Evolutionary conservation across 2,797 vertebrate species (phyloP).

Genomic region (Sciurus vulgaris): DNA sequence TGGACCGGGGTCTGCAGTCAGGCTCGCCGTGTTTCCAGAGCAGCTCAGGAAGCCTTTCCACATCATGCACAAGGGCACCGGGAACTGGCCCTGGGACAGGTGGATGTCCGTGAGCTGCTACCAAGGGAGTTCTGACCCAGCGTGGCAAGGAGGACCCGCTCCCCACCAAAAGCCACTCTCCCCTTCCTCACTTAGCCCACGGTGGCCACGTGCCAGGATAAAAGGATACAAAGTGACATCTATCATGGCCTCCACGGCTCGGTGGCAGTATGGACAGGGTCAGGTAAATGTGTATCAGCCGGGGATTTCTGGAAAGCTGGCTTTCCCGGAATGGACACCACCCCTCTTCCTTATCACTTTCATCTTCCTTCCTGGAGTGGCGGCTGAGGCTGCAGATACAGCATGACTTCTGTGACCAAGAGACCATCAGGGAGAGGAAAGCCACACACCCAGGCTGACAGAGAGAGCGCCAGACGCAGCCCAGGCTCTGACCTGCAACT

Average conservation of each 20-base stretch:
- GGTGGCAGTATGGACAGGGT: neutral
- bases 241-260: neutral
- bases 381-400: neutral
- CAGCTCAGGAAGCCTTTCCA: neutral
- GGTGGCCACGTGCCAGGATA: fast-evolving
- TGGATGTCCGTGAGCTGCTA: neutral
- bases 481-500: fast-evolving
- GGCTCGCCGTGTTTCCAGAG: neutral
- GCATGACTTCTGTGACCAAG: neutral
- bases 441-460: neutral
- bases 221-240: neutral
- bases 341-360: neutral
- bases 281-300: neutral
- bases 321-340: neutral
- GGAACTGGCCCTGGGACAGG: neutral
- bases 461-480: neutral
- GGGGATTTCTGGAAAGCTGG: constrained; percentile 44
- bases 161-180: neutral
- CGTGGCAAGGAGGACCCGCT: neutral
- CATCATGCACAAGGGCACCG: fast-evolving
- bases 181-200: neutral
- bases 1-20: fast-evolving
- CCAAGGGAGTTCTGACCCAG: neutral
- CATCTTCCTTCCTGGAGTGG: constrained; percentile 26
- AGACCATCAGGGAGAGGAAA: neutral